Evolutionary conservation across 2,888 invertebrate species (phyloP).

Genomic region (Metellina segmentata): DNA sequence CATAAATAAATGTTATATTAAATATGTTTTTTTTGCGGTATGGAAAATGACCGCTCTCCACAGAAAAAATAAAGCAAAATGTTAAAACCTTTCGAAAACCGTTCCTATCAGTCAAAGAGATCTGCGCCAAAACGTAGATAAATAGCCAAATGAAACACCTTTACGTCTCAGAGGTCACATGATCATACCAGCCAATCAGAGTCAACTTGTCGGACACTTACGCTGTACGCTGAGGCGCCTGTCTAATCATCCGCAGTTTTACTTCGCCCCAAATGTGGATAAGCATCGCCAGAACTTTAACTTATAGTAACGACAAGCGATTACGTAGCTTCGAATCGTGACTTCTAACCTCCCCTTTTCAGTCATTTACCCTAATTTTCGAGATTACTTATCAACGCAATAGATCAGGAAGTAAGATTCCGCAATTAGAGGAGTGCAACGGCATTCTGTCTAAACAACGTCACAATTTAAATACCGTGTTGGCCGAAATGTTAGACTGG

Average conservation of each 20-base stretch:
- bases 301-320: constrained; percentile 73
- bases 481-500: constrained; percentile 73
- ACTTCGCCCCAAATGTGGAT: constrained; percentile 58
- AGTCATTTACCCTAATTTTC: constrained; percentile 76
- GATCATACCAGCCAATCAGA: too few relatives aligned
- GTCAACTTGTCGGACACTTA: too few relatives aligned
- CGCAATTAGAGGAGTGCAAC: constrained; percentile 75
- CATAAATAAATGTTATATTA: too few relatives aligned
- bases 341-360: constrained; percentile 74
- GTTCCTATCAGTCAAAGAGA: too few relatives aligned
- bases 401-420: constrained; percentile 75
- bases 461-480: constrained; percentile 76
- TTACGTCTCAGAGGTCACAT: too few relatives aligned
- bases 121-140: too few relatives aligned
- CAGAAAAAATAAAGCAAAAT: too few relatives aligned
- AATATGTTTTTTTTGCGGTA: too few relatives aligned
- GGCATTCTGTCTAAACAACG: constrained; percentile 75
- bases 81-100: too few relatives aligned
- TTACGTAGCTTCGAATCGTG: constrained; percentile 72
- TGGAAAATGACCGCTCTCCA: too few relatives aligned
- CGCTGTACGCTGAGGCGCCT: too few relatives aligned
- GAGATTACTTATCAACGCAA: constrained; percentile 76
- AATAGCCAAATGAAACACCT: too few relatives aligned
- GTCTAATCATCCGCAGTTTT: constrained; percentile 25
- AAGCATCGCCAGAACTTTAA: constrained; percentile 72